Evolutionary conservation across 1,140 invertebrate genomes (phyloP).

Genomic region (Tetraneura akinire): DNA sequence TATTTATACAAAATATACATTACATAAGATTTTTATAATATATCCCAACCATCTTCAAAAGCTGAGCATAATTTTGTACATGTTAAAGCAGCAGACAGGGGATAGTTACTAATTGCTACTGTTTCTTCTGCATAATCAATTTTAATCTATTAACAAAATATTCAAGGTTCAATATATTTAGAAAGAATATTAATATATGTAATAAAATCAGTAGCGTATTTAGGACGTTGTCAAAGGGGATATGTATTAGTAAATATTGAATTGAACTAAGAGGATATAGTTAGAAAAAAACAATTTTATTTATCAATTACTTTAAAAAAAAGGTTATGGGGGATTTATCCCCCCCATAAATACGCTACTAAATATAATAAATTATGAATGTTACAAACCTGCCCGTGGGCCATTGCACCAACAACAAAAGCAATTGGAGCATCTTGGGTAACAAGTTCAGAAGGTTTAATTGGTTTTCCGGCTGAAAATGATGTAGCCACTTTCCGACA

Average conservation of each 20-base stretch:
- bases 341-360: neutral
- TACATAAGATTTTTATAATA: slow-evolving; percentile 63
- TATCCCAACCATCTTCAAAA: slow-evolving; percentile 94
- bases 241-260: too few relatives aligned
- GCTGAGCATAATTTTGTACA: slow-evolving; percentile 95
- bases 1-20: slow-evolving; percentile 7
- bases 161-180: slow-evolving; percentile 15
- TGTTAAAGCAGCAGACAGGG: slow-evolving; percentile 91
- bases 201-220: too few relatives aligned
- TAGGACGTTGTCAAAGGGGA: too few relatives aligned
- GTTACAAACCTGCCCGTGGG: slow-evolving; percentile 80
- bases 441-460: slow-evolving; percentile 79
- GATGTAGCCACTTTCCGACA: slow-evolving; percentile 90
- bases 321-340: too few relatives aligned
- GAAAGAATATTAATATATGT: too few relatives aligned
- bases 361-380: neutral
- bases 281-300: too few relatives aligned
- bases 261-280: too few relatives aligned
- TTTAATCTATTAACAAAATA: slow-evolving; percentile 66
- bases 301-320: too few relatives aligned
- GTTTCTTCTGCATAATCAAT: slow-evolving; percentile 89
- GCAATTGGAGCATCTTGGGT: slow-evolving; percentile 81
- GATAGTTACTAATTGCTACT: slow-evolving; percentile 93
- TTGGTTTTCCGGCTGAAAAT: slow-evolving; percentile 78
- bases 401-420: slow-evolving; percentile 94